Percentiles rank a stretch among this genome's conserved stretches.
Evolutionary conservation across 2,888 invertebrate genomes (phyloP).

Genomic region (Acrobasis repandana): DNA sequence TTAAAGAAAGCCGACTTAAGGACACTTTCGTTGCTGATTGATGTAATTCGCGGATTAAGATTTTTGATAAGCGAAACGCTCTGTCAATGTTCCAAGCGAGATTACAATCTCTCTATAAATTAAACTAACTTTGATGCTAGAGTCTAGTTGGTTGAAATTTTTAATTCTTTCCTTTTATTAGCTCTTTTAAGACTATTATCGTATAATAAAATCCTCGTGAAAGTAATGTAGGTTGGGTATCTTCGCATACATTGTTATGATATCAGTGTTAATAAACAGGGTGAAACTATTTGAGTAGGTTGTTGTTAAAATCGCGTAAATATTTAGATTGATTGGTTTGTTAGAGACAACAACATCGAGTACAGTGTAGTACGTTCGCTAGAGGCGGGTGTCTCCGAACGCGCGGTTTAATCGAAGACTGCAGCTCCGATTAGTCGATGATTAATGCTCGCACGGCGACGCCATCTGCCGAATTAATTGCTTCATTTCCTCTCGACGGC

Average conservation of each 20-base stretch:
- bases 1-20: constrained; percentile 62
- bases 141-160: constrained; percentile 21
- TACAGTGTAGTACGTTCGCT: constrained; percentile 19
- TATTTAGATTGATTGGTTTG: constrained; percentile 17
- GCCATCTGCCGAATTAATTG: constrained; percentile 83
- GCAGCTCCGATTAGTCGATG: constrained; percentile 82
- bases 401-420: constrained; percentile 80
- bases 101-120: constrained; percentile 29
- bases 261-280: neutral
- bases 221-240: constrained; percentile 15
- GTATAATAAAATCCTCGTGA: constrained; percentile 14
- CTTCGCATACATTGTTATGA: constrained; percentile 1
- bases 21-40: constrained; percentile 58
- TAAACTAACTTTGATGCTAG: constrained; percentile 19
- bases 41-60: constrained; percentile 51
- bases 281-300: neutral
- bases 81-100: constrained; percentile 37
- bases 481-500: constrained; percentile 81
- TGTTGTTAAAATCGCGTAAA: neutral
- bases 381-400: constrained; percentile 50
- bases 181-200: constrained; percentile 4
- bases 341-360: constrained; percentile 20
- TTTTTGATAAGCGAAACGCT: constrained; percentile 43
- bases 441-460: constrained; percentile 80
- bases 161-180: constrained; percentile 18